phyloP scores from a whole-genome alignment of 2,113 vertebrate species.

The Nanorana parkeri region DNA sequence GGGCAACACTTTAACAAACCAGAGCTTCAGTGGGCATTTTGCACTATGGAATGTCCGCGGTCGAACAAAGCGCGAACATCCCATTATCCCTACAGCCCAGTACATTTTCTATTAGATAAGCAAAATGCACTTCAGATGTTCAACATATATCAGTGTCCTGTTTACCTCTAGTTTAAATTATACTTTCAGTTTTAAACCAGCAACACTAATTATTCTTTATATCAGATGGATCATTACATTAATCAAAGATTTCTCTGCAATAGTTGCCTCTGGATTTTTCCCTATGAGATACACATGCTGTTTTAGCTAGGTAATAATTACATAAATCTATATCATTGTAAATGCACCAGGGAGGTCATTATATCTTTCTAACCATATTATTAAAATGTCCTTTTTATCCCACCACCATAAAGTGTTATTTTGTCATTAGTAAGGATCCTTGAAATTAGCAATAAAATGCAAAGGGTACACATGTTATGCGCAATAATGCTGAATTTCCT shows the following conservation, averaged over 20 bases:
- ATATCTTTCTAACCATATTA: background rate
- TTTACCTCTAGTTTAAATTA: too few species aligned
- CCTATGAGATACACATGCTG: background rate
- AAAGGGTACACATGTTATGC: background rate
- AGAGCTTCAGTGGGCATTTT: too few species aligned
- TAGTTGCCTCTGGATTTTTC: background rate
- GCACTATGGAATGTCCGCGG: too few species aligned
- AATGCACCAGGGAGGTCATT: background rate
- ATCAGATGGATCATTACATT: background rate
- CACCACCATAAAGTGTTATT: background rate
- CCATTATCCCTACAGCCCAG: too few species aligned
- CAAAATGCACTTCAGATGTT: too few species aligned
- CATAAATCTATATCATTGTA: background rate
- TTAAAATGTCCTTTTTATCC: background rate
- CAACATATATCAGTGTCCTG: too few species aligned
- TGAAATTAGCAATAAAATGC: background rate
- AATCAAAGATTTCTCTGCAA: background rate
- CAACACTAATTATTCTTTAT: background rate
- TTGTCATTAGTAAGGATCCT: background rate
- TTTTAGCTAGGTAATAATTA: background rate
- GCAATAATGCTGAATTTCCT: background rate
- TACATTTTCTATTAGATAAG: too few species aligned
- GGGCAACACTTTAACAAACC: too few species aligned
- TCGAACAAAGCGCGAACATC: too few species aligned
- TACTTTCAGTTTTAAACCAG: background rate